These are phyloP conservation scores for Meriones unguiculatus DNA, from an alignment of 2,113 vertebrate genomes.

Conservation along the genomic window DNA sequence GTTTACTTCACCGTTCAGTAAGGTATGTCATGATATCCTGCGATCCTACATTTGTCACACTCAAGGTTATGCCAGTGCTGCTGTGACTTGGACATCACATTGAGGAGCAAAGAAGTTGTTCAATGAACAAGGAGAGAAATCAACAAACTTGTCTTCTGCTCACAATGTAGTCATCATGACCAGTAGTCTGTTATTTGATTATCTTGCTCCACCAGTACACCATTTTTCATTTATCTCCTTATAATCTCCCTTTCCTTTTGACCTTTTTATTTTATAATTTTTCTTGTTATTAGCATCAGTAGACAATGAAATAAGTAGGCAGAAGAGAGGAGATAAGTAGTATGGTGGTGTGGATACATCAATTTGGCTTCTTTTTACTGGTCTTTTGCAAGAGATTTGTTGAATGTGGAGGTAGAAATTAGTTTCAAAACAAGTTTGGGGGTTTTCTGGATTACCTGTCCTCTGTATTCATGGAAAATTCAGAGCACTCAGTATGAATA, in stretches of 20 bases:
- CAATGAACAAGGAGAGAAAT: background rate
- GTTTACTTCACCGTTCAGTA: background rate
- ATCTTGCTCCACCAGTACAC: background rate
- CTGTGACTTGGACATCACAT: background rate
- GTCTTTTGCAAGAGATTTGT: conserved; percentile 52
- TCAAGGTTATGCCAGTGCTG: background rate
- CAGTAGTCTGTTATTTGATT: background rate
- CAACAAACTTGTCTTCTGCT: background rate
- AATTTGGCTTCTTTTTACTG: conserved; percentile 34
- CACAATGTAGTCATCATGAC: background rate
- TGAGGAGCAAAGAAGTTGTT: background rate
- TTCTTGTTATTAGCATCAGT: conserved; percentile 28
- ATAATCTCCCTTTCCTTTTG: background rate
- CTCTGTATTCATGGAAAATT: conserved; percentile 74
- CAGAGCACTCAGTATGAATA: conserved; percentile 65
- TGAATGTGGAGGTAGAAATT: conserved; percentile 72
- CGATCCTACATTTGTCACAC: background rate
- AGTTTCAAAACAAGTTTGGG: conserved; percentile 70
- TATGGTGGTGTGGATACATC: background rate
- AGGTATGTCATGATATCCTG: background rate
- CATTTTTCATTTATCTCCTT: conserved; percentile 33
- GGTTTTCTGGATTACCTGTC: conserved; percentile 79
- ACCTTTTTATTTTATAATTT: background rate
- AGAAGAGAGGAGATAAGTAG: conserved; percentile 36
- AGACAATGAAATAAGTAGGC: background rate